phyloP scores from a whole-genome alignment of 2,113 vertebrate species.

The Tylochromis polylepis region DNA sequence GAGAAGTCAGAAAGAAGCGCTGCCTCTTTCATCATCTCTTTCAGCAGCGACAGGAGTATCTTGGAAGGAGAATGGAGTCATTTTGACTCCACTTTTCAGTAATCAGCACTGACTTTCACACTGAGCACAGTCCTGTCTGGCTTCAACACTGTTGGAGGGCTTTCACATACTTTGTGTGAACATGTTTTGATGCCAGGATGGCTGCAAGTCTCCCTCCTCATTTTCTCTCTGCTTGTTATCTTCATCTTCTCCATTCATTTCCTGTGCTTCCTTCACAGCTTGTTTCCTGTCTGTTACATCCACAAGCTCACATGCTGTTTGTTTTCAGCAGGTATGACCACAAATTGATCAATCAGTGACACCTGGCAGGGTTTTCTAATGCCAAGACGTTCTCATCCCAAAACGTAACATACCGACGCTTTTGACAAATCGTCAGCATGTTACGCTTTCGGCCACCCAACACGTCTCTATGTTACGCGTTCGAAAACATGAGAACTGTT shows the following conservation, averaged over 20 bases:
- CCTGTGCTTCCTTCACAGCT: background rate
- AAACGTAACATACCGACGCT: too few species aligned
- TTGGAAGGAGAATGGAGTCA: conserved; percentile 12
- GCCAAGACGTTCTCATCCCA: too few species aligned
- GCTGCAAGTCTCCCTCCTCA: background rate
- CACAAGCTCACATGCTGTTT: background rate
- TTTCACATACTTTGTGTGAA: background rate
- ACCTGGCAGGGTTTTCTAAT: background rate
- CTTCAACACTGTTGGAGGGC: background rate
- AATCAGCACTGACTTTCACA: conserved; percentile 13
- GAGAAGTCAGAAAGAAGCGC: background rate
- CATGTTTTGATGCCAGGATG: background rate
- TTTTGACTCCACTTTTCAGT: conserved; percentile 43
- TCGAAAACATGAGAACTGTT: too few species aligned
- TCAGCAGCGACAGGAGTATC: background rate
- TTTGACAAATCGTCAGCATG: too few species aligned
- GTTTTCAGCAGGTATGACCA: background rate
- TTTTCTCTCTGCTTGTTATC: background rate
- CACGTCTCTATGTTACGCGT: too few species aligned
- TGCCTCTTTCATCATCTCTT: conserved; percentile 35
- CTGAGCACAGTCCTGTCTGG: background rate
- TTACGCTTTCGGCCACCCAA: too few species aligned
- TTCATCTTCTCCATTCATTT: background rate
- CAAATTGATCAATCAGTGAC: background rate
- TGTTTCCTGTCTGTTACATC: background rate